Evolutionary conservation across 2,797 vertebrate species (phyloP).

Genomic region (Chelon auratus): DNA sequence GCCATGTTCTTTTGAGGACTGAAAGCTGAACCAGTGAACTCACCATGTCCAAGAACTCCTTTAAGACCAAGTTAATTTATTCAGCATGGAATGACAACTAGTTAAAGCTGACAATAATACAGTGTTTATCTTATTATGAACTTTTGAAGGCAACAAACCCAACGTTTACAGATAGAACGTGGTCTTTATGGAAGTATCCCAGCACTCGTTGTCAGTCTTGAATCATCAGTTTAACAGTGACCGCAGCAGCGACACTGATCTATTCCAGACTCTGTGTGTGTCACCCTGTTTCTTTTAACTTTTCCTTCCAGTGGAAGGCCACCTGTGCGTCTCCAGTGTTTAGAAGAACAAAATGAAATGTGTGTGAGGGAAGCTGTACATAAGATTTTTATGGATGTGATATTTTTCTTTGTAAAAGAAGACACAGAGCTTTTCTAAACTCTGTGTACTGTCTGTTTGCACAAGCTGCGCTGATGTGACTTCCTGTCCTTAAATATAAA

Average conservation of each 20-base stretch:
- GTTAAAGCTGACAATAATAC: neutral
- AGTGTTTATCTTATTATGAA: neutral
- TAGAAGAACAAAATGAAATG: constrained; percentile 9
- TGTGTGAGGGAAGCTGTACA: constrained; percentile 66
- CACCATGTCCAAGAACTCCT: neutral
- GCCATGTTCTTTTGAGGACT: neutral
- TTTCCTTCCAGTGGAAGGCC: constrained; percentile 33
- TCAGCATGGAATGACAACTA: neutral
- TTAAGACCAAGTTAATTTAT: no score
- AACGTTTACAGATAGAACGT: neutral
- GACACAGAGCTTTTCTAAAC: constrained; percentile 5
- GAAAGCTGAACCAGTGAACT: neutral
- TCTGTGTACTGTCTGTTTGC: constrained; percentile 49
- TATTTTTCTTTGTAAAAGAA: constrained; percentile 40
- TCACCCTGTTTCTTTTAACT: neutral
- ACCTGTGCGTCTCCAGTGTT: constrained; percentile 7
- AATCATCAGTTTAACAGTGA: neutral
- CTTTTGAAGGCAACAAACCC: no score
- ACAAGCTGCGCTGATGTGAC: constrained; percentile 46
- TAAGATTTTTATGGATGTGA: constrained; percentile 72
- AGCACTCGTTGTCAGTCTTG: neutral
- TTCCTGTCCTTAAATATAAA: constrained; percentile 36
- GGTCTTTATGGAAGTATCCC: neutral
- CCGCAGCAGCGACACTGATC: no score
- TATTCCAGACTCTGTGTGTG: neutral